These are phyloP conservation scores for Tragulus kanchil DNA, from an alignment of 2,113 vertebrate genomes.

Conservation along the genomic window DNA sequence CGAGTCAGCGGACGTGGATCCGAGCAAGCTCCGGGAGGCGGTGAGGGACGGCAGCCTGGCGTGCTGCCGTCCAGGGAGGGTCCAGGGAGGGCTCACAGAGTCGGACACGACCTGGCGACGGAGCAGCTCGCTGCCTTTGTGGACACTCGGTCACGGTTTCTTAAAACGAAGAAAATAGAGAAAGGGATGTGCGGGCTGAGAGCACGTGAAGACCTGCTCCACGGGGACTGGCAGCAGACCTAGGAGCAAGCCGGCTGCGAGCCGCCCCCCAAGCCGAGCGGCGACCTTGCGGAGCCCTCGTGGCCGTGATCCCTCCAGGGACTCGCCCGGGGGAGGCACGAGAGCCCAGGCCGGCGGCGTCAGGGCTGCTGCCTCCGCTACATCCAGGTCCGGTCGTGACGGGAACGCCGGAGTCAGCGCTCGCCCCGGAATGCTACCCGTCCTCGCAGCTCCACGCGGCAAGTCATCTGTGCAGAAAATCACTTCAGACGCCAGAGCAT, in stretches of 20 bases:
- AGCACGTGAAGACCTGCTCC: accelerated
- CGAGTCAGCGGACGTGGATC: background rate
- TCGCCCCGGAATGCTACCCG: background rate
- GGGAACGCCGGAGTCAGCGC: accelerated
- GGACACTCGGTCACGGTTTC: background rate
- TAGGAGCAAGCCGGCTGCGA: accelerated
- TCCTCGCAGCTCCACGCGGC: background rate
- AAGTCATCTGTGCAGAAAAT: background rate
- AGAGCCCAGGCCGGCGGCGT: accelerated
- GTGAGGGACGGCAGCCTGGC: background rate
- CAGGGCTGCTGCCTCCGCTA: accelerated
- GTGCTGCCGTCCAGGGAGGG: background rate
- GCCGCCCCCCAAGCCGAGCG: accelerated
- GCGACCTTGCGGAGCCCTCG: background rate
- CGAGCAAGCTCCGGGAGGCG: background rate
- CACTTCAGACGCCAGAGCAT: background rate
- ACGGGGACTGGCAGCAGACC: accelerated
- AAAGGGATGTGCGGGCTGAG: background rate
- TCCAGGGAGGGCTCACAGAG: too few relatives aligned
- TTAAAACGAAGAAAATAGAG: background rate
- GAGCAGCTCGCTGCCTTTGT: background rate
- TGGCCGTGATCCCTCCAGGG: accelerated
- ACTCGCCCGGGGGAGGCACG: accelerated
- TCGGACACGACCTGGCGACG: background rate
- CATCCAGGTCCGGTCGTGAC: accelerated